Conservation (phyloP, 2,113 vertebrate genomes). For the Rhinoderma darwinii region DNA sequence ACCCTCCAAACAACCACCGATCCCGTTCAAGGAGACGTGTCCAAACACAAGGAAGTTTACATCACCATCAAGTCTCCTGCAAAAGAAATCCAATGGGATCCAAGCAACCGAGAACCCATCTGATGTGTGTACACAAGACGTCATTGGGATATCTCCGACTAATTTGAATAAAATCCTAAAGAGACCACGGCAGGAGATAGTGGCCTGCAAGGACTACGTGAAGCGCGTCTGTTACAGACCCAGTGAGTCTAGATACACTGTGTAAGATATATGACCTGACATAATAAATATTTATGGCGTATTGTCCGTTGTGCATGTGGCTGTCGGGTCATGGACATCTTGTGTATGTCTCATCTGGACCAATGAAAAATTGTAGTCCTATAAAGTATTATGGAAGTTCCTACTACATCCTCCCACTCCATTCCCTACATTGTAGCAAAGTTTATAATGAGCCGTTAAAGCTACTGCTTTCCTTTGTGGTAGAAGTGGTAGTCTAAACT, state of each 20-base stretch:
- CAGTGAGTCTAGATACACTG: not conserved
- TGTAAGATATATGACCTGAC: not conserved
- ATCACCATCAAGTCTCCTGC: not conserved
- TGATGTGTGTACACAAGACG: too few species aligned
- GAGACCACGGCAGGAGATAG: not conserved
- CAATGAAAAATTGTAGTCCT: not conserved
- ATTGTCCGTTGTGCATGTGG: not conserved
- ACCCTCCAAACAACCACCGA: not conserved
- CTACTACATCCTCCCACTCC: not conserved
- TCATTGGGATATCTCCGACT: not conserved
- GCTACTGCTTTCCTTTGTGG: too few species aligned
- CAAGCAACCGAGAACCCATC: not conserved
- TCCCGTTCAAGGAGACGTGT: not conserved
- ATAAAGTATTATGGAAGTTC: too few species aligned
- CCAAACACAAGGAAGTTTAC: not conserved
- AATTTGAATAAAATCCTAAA: not conserved
- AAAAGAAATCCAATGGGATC: not conserved
- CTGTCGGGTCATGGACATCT: not conserved
- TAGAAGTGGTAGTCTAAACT: too few species aligned
- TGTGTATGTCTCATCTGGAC: not conserved
- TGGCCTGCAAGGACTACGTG: not conserved
- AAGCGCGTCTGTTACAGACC: not conserved
- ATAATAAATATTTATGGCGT: not conserved
- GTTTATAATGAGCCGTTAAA: too few species aligned
- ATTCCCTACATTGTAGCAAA: not conserved